Conservation (phyloP, 2,113 vertebrate species). For the Ivindomyrus marchei region DNA sequence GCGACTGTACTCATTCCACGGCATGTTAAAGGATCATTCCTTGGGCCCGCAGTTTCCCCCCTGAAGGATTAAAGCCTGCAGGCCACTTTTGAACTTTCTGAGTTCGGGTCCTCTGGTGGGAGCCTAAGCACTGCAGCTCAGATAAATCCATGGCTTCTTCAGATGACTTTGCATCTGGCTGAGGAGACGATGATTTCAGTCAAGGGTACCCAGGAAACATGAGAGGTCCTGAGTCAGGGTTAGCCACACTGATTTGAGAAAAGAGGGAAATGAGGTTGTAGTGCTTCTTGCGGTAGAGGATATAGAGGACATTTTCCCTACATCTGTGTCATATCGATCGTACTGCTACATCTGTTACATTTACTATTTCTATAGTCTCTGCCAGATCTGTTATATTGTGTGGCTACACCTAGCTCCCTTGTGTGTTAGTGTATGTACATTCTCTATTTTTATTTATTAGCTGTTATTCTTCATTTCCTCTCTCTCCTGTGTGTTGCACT, state of each 20-base stretch:
- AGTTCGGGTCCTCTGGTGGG: constrained; percentile 16
- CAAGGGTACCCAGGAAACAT: not conserved
- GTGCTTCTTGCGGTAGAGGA: not conserved
- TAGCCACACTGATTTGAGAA: not conserved
- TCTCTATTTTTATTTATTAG: not conserved
- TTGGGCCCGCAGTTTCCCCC: constrained; percentile 24
- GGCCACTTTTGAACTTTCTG: constrained; percentile 43
- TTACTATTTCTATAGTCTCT: not conserved
- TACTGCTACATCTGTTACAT: not conserved
- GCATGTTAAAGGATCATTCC: constrained; percentile 44
- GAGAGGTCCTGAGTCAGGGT: not conserved
- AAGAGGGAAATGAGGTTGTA: not conserved
- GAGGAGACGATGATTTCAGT: not conserved
- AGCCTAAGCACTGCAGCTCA: constrained; percentile 9
- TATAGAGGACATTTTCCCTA: not conserved
- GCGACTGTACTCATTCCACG: constrained; percentile 36
- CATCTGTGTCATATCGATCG: not conserved
- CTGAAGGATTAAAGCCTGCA: constrained; percentile 45
- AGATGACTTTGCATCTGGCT: constrained; percentile 12
- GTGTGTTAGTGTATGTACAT: not conserved
- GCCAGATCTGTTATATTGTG: not conserved
- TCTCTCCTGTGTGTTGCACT: not conserved
- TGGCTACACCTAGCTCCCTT: not conserved
- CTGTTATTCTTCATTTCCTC: not conserved
- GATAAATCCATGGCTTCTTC: constrained; percentile 2